Conservation (phyloP, 2,113 vertebrate species). For the Oncorhynchus clarkii region DNA sequence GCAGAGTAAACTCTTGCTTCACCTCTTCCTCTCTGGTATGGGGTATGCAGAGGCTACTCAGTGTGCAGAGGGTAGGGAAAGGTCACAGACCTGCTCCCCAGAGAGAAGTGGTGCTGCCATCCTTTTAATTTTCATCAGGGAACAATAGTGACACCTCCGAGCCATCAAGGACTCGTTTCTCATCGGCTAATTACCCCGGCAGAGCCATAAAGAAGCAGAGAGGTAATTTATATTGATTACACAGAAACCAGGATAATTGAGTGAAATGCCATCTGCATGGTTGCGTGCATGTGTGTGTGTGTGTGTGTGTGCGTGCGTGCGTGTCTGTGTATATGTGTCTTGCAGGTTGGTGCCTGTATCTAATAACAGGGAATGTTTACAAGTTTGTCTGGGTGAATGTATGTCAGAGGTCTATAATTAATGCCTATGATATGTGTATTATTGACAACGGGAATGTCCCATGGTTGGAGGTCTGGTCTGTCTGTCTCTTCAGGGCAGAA, state of each 20-base stretch:
- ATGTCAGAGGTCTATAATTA: neutral
- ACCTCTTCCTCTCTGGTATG: too few species aligned
- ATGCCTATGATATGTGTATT: neutral
- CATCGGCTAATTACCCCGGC: constrained; percentile 24
- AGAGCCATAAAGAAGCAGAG: constrained; percentile 22
- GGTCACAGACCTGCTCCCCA: neutral
- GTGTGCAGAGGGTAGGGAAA: neutral
- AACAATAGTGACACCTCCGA: constrained; percentile 2
- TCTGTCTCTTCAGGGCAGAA: neutral
- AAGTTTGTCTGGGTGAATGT: neutral
- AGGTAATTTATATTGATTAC: constrained; percentile 38
- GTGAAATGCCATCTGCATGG: constrained; percentile 8
- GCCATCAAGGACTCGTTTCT: constrained; percentile 1
- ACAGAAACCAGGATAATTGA: constrained; percentile 23
- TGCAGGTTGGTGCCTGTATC: neutral
- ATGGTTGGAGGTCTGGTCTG: neutral
- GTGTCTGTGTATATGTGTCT: neutral
- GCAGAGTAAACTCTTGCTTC: too few species aligned
- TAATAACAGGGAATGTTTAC: neutral
- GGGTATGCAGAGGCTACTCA: neutral
- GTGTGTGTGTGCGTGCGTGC: too few species aligned
- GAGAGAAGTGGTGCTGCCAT: neutral
- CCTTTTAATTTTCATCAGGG: neutral
- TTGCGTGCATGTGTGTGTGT: neutral
- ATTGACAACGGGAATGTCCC: neutral